Conservation (phyloP, 1,140 invertebrate species). For the Calephelis virginiensis region DNA sequence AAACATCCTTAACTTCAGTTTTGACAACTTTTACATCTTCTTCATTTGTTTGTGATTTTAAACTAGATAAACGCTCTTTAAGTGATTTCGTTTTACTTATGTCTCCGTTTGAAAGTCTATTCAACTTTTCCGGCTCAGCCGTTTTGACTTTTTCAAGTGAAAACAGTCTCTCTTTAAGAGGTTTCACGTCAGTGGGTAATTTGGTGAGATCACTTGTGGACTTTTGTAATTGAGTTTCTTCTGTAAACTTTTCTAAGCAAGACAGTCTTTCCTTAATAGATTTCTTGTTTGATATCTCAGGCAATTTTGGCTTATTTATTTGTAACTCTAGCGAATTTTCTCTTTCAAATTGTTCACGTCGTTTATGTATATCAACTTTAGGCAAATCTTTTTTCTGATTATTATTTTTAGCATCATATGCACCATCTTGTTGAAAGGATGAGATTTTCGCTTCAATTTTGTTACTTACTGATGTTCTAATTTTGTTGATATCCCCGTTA, state of each 20-base stretch:
- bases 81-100: slow-evolving; percentile 70
- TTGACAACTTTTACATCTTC: slow-evolving; percentile 64
- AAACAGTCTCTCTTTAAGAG: slow-evolving; percentile 81
- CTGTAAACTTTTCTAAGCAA: slow-evolving; percentile 80
- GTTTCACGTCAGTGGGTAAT: slow-evolving; percentile 81
- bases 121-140: slow-evolving; percentile 70
- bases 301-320: slow-evolving; percentile 74
- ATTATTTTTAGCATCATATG: slow-evolving; percentile 60
- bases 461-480: slow-evolving; percentile 70
- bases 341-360: slow-evolving; percentile 90
- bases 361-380: slow-evolving; percentile 89
- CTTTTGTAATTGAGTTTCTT: slow-evolving; percentile 66
- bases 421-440: slow-evolving; percentile 72
- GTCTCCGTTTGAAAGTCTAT: slow-evolving; percentile 75
- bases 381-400: slow-evolving; percentile 81
- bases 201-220: slow-evolving; percentile 73
- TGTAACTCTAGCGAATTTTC: slow-evolving; percentile 74
- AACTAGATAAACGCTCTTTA: slow-evolving; percentile 79
- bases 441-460: slow-evolving; percentile 78
- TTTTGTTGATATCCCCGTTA: slow-evolving; percentile 70
- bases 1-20: slow-evolving; percentile 70
- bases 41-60: slow-evolving; percentile 79
- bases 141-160: slow-evolving; percentile 81
- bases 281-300: slow-evolving; percentile 81
- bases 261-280: slow-evolving; percentile 86